These are phyloP conservation scores for Pygoscelis adeliae DNA, from an alignment of 2,113 vertebrate species.

Conservation along the genomic window DNA sequence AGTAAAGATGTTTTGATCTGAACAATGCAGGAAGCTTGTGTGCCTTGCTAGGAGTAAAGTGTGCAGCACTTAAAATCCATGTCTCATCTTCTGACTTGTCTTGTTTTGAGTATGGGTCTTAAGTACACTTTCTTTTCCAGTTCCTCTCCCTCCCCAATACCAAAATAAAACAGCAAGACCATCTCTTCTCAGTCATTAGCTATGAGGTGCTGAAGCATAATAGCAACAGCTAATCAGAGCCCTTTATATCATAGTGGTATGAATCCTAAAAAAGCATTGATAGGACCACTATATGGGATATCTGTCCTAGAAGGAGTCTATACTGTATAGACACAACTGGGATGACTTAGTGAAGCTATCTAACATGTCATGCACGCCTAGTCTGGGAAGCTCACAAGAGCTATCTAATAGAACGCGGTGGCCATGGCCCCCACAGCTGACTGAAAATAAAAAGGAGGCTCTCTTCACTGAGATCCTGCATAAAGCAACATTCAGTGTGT, in stretches of 20 bases:
- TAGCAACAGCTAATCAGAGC: neutral
- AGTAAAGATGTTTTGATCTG: neutral
- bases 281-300: neutral
- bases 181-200: neutral
- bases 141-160: neutral
- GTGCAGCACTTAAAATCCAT: neutral
- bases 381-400: neutral
- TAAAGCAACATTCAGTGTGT: neutral
- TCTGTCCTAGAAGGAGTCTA: neutral
- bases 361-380: neutral
- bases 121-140: neutral
- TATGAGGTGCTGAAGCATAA: neutral
- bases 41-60: neutral
- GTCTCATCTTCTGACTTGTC: neutral
- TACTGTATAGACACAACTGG: neutral
- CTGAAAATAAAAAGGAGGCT: neutral
- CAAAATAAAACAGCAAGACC: neutral
- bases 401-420: rapidly evolving
- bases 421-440: neutral
- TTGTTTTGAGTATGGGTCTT: neutral
- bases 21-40: neutral
- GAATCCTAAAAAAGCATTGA: neutral
- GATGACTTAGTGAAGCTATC: neutral
- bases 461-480: neutral
- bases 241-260: too few relatives aligned